Evolutionary conservation across 1,140 invertebrate genomes (phyloP).

Genomic region (Phocides pigmalion): DNA sequence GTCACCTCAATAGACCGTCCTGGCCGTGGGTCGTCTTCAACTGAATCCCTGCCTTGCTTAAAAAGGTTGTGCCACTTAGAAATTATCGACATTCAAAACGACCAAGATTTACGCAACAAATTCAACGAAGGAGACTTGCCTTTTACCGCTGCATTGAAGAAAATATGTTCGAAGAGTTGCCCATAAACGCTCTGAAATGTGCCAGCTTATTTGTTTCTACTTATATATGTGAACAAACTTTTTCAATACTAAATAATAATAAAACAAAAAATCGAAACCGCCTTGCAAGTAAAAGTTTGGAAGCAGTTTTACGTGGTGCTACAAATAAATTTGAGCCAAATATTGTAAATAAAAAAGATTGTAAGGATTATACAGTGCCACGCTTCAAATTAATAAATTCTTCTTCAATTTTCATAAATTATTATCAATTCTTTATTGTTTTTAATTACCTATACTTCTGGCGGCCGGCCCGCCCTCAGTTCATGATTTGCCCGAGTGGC

Average conservation of each 20-base stretch:
- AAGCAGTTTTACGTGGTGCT: neutral
- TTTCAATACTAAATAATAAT: constrained; percentile 41
- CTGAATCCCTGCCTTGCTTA: no score
- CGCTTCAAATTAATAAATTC: neutral
- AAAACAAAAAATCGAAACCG: constrained; percentile 34
- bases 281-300: neutral
- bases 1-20: no score
- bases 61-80: no score
- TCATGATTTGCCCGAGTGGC: neutral
- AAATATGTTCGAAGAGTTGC: constrained; percentile 47
- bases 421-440: neutral
- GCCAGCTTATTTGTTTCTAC: constrained; percentile 54
- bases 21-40: no score
- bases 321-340: no score
- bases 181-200: constrained; percentile 49
- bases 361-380: neutral
- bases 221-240: constrained; percentile 51
- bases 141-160: constrained; percentile 43
- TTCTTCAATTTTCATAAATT: neutral
- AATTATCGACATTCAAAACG: no score
- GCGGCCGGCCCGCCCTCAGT: neutral
- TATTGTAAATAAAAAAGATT: no score
- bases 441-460: neutral
- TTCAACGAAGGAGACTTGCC: constrained; percentile 42
- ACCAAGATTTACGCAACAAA: constrained; percentile 36